phyloP scores from a whole-genome alignment of 2,797 vertebrate genomes.

The Enteromius mattozi region DNA sequence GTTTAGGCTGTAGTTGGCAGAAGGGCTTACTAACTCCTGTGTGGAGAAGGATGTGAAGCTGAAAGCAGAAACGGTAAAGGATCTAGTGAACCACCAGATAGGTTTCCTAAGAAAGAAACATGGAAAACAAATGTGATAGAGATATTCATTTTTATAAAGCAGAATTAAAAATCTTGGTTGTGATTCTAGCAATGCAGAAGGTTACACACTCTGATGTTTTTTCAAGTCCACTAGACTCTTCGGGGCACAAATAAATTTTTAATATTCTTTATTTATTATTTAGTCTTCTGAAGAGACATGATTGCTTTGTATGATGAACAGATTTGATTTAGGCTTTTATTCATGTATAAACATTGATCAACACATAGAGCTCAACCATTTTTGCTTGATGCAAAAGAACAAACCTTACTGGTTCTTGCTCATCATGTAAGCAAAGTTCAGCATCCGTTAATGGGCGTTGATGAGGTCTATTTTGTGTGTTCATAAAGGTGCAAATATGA shows the following conservation, averaged over 20 bases:
- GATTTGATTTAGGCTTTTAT: not conserved
- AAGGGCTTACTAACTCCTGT: not conserved
- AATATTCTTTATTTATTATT: not conserved
- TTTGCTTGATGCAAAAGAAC: not conserved
- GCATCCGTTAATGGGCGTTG: not conserved
- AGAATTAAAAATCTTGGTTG: not conserved
- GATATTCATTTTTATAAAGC: not conserved
- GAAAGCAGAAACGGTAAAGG: not conserved
- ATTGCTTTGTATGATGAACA: not conserved
- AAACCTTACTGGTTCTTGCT: not conserved
- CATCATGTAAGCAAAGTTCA: not conserved
- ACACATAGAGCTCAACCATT: not conserved
- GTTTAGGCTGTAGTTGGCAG: not conserved
- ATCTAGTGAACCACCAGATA: not conserved
- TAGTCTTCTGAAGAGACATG: not conserved
- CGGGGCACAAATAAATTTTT: not conserved
- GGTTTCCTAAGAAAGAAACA: not conserved
- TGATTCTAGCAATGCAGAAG: not conserved
- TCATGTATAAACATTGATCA: slow-evolving; percentile 12
- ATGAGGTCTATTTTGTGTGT: not conserved
- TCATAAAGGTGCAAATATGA: not conserved
- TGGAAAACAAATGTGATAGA: not conserved
- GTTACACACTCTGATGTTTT: not conserved
- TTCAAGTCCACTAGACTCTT: not conserved
- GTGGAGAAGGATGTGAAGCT: slow-evolving; percentile 1